Conservation (phyloP, 2,888 invertebrate genomes). For the Noctua comes region DNA sequence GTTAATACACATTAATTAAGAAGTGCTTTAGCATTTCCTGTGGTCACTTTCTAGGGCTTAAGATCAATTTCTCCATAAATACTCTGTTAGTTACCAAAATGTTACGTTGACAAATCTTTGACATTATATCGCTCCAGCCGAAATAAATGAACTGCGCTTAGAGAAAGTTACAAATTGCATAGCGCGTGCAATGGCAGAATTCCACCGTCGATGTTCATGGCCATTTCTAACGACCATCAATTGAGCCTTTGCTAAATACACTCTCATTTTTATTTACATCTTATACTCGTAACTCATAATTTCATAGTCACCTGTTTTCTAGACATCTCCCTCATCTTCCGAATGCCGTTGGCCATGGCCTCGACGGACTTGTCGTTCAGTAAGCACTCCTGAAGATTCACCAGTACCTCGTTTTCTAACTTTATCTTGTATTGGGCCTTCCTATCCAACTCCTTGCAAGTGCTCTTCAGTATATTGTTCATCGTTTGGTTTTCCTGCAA, state of each 20-base stretch:
- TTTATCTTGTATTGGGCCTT: conserved; percentile 88
- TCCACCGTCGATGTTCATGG: neutral
- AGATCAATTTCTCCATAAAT: neutral
- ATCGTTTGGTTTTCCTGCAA: conserved; percentile 88
- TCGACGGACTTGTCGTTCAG: conserved; percentile 93
- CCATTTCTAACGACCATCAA: neutral
- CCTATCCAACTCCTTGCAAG: conserved; percentile 86
- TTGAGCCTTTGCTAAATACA: neutral
- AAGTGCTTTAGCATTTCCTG: neutral
- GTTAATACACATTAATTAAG: neutral
- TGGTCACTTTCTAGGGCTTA: neutral
- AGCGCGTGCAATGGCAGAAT: neutral
- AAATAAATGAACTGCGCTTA: neutral
- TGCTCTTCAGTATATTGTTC: conserved; percentile 80
- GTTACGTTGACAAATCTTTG: neutral
- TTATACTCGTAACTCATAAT: neutral
- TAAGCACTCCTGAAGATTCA: conserved; percentile 92
- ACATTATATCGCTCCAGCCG: neutral
- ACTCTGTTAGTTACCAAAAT: neutral
- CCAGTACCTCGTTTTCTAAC: conserved; percentile 92
- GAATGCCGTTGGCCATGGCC: conserved; percentile 87
- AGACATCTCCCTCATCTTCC: conserved; percentile 87
- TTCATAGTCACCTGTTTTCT: conserved; percentile 83
- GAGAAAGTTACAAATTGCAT: neutral
- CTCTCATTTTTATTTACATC: neutral